These are phyloP conservation scores for Ceyx margarethae DNA, from an alignment of 2,113 vertebrate species.

Conservation along the genomic window DNA sequence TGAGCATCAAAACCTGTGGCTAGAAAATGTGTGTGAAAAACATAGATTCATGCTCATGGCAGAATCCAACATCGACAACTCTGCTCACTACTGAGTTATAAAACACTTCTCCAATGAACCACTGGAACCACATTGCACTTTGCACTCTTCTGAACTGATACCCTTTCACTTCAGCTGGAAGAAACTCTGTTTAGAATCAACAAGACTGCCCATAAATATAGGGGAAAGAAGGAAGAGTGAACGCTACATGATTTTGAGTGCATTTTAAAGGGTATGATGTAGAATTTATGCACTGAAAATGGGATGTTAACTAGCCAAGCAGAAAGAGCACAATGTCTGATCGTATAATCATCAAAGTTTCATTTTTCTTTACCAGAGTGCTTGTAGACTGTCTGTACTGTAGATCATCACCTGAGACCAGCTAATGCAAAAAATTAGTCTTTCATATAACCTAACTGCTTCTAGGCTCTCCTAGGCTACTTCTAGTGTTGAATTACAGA, in stretches of 20 bases:
- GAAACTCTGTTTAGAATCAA: conserved; percentile 6
- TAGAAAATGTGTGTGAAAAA: neutral
- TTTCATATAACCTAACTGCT: conserved; percentile 37
- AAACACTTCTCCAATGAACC: neutral
- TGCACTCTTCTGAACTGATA: neutral
- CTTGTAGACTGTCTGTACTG: conserved; percentile 31
- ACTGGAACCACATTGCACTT: neutral
- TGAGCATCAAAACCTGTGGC: neutral
- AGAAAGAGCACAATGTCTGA: conserved; percentile 69
- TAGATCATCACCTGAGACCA: conserved; percentile 43
- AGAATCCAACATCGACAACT: neutral
- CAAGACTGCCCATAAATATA: neutral
- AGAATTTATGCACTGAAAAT: conserved; percentile 62
- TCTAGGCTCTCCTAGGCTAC: conserved; percentile 32
- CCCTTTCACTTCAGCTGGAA: neutral
- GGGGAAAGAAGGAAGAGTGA: conserved; percentile 4
- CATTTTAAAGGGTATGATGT: conserved; percentile 50
- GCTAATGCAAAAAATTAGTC: conserved; percentile 65
- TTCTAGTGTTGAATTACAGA: conserved; percentile 46
- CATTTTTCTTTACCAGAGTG: conserved; percentile 63
- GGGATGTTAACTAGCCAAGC: conserved; percentile 58
- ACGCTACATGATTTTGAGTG: conserved; percentile 41
- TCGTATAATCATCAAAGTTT: conserved; percentile 57
- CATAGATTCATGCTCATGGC: neutral
- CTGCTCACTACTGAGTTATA: neutral